A percentile compares a stretch with the other conserved stretches of the same genome.
Evolutionary conservation across 2,888 invertebrate species (phyloP).

Genomic region (Lycia hirtaria): DNA sequence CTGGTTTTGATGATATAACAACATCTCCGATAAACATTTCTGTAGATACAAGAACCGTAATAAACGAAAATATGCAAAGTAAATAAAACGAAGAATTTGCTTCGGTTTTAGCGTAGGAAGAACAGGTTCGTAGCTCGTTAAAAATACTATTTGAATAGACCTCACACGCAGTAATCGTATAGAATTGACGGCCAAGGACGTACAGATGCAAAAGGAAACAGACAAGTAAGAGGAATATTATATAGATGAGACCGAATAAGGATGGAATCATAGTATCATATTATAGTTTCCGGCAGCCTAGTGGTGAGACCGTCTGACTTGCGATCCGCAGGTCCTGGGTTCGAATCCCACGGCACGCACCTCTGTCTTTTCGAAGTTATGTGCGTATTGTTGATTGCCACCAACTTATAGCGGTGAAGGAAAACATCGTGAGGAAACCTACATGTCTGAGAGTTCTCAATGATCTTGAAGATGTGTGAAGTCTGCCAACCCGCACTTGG

Average conservation of each 20-base stretch:
- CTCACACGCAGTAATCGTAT: constrained; percentile 11
- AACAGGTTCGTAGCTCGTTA: constrained; percentile 15
- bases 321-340: too few species aligned
- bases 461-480: too few species aligned
- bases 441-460: too few species aligned
- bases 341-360: too few species aligned
- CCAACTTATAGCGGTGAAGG: too few species aligned
- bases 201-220: neutral
- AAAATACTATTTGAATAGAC: constrained; percentile 17
- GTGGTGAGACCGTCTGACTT: too few species aligned
- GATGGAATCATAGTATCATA: too few species aligned
- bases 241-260: too few species aligned
- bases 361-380: too few species aligned
- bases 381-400: too few species aligned
- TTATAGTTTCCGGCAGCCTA: neutral
- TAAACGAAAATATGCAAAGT: constrained; percentile 16
- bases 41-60: constrained; percentile 1
- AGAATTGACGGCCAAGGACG: constrained; percentile 8
- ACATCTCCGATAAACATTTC: constrained; percentile 4
- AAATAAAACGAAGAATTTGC: constrained; percentile 18
- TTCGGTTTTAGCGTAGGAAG: constrained; percentile 19
- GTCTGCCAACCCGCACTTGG: too few species aligned
- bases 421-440: too few species aligned
- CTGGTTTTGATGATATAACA: constrained; percentile 1
- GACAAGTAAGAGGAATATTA: neutral